These are phyloP conservation scores for Morbakka virulenta DNA, from an alignment of 30 jellyfish, hydroid and myxozoan genomes.

Conservation along the genomic window DNA sequence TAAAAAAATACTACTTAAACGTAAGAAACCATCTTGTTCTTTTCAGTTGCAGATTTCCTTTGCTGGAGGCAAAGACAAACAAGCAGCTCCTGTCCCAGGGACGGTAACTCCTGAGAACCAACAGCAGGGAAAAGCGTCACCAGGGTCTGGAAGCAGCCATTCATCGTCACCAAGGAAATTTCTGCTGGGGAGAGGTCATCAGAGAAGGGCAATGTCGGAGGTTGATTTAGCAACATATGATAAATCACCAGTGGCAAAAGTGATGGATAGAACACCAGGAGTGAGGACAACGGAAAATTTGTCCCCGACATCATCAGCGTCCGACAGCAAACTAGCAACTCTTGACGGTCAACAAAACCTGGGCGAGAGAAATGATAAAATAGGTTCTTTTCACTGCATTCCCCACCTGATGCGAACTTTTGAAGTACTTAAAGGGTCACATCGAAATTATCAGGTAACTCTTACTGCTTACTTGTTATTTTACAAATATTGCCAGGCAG, in stretches of 20 bases:
- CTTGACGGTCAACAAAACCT: conserved; percentile 18
- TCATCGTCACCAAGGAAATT: conserved; percentile 81
- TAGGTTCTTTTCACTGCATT: conserved; percentile 62
- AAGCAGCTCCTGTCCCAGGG: conserved; percentile 43
- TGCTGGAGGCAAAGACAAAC: conserved; percentile 69
- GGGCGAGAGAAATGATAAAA: conserved; percentile 53
- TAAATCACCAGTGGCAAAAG: conserved; percentile 45
- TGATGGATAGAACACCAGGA: conserved; percentile 46
- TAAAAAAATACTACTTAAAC: too few species aligned
- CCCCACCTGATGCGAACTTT: conserved; percentile 82
- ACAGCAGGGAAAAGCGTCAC: not conserved
- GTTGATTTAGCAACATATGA: conserved; percentile 24
- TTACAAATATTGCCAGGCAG: not conserved
- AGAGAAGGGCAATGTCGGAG: conserved; percentile 52
- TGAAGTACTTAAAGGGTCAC: conserved; percentile 81
- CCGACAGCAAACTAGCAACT: conserved; percentile 5
- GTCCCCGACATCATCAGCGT: conserved; percentile 3
- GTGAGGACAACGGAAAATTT: conserved; percentile 39
- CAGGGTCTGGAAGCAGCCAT: conserved; percentile 34
- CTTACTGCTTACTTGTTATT: not conserved
- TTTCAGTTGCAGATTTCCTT: conserved; percentile 62
- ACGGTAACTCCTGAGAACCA: conserved; percentile 34
- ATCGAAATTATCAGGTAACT: conserved; percentile 76
- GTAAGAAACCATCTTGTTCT: too few species aligned
- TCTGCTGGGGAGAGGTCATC: conserved; percentile 58